These are phyloP conservation scores for Rhinoraja longicauda DNA, from an alignment of 2,797 vertebrate species.

Conservation along the genomic window DNA sequence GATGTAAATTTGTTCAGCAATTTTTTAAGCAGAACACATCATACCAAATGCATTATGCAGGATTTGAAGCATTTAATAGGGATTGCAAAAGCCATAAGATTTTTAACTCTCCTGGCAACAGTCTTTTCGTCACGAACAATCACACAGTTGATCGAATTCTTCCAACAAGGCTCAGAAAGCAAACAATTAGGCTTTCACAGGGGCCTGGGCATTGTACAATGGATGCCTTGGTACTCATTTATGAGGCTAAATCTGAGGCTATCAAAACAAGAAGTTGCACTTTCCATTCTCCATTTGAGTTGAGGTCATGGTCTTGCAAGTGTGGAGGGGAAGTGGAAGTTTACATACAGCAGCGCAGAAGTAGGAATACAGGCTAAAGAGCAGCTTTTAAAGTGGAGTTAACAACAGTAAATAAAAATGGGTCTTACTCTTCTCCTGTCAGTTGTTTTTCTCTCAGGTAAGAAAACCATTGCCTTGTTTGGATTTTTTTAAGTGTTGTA, in stretches of 20 bases:
- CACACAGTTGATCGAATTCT: conserved; percentile 31
- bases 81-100: not conserved
- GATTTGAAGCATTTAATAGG: not conserved
- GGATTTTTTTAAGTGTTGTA: not conserved
- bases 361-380: not conserved
- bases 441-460: conserved; percentile 18
- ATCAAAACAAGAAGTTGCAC: not conserved
- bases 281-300: not conserved
- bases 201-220: conserved; percentile 2
- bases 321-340: not conserved
- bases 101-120: not conserved
- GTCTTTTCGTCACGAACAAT: not conserved
- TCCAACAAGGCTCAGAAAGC: not conserved
- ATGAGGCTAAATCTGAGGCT: not conserved
- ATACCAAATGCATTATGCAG: not conserved
- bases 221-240: conserved; percentile 30
- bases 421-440: not conserved
- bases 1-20: not conserved
- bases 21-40: not conserved
- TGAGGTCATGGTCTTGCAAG: not conserved
- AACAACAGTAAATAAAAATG: not conserved
- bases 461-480: not conserved
- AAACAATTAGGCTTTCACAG: conserved; percentile 19
- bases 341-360: not conserved
- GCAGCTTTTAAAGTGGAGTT: not conserved